phyloP scores from a whole-genome alignment of 2,888 invertebrate species.

The Acleris literana region DNA sequence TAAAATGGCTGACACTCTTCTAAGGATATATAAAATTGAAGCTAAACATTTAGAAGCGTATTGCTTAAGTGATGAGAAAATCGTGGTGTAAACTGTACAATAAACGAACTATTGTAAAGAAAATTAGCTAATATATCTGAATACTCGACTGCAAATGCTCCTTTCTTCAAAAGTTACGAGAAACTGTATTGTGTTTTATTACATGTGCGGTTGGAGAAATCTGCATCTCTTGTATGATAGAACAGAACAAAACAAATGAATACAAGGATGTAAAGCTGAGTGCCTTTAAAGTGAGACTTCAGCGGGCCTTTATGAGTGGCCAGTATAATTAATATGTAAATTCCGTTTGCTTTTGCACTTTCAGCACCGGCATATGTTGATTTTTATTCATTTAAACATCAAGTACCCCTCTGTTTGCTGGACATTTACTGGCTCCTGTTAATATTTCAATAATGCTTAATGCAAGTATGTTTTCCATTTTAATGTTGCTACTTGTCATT shows the following conservation, averaged over 20 bases:
- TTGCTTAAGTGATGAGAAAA: too few species aligned
- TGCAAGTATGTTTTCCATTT: too few species aligned
- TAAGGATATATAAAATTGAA: background rate
- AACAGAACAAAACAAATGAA: background rate
- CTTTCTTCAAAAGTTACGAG: too few species aligned
- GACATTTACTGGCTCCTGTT: background rate
- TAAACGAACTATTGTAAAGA: too few species aligned
- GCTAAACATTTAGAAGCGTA: too few species aligned
- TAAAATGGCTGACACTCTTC: slow-evolving; percentile 1
- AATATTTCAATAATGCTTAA: background rate
- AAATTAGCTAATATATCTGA: too few species aligned
- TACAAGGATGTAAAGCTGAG: background rate
- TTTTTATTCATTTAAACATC: slow-evolving; percentile 34
- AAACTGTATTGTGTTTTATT: too few species aligned
- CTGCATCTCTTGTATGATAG: background rate
- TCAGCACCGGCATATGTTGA: slow-evolving; percentile 51
- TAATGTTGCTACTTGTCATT: too few species aligned
- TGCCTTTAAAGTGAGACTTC: slow-evolving; percentile 8
- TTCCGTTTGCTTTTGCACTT: slow-evolving; percentile 52
- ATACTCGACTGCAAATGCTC: too few species aligned
- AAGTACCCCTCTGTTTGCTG: background rate
- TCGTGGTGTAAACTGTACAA: too few species aligned
- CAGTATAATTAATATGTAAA: slow-evolving; percentile 57
- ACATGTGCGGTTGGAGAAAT: too few species aligned
- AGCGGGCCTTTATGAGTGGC: slow-evolving; percentile 29